Evolutionary conservation across 1,140 invertebrate species (phyloP), one percentile per base, ranked within the genome.

Genomic region (Ceratoteleas bidentatus): DNA sequence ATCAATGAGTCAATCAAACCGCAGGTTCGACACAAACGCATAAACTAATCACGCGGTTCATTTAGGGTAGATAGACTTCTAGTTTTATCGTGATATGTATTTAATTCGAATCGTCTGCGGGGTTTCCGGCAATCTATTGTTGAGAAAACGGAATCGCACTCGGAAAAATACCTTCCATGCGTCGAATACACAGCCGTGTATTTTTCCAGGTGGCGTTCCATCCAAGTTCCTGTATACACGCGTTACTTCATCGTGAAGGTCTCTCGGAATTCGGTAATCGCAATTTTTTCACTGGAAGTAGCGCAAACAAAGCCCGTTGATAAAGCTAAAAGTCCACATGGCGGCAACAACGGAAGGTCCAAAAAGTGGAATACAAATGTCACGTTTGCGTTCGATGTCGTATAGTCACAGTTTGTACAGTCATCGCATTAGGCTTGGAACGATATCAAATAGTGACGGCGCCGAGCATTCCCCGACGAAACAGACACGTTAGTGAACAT

Each of bases 51-150:
- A n/a, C n/a, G n/a, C n/a, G n/a, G n/a, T n/a, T n/a, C n/a, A n/a
- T n/a, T 24, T 49, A 61, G 15, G 11, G 53, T 62, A 72, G 68
- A 61, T 62, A 72, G 68, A 72, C 68, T 72, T 72, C 57, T 72
- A 72, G 68, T 72, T 72, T 72, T 61, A 72, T 61, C 66, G 47
- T 61, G 68, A 72, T 72, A 72, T 72, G 68, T 70, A 60, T 70
- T 10, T 43, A 43, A 43, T 24, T 24, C 24, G 24, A 24, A 24
- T 24, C 24, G 24, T 24, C 24, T 24, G 24, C 24, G 1, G 24
- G 40, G n/a, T 43, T 9, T 43, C 40, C 40, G n/a, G 24, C 4
- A 6, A 43, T 10, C 40, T 43, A 43, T 43, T 43, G 40, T 43
- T 24, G 4, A 24, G 24, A 2, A 24, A 24, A 24, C 4, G 24